Base-by-base conservation (phyloP, 2,797 vertebrate species). In the Amblyraja radiata region DNA sequence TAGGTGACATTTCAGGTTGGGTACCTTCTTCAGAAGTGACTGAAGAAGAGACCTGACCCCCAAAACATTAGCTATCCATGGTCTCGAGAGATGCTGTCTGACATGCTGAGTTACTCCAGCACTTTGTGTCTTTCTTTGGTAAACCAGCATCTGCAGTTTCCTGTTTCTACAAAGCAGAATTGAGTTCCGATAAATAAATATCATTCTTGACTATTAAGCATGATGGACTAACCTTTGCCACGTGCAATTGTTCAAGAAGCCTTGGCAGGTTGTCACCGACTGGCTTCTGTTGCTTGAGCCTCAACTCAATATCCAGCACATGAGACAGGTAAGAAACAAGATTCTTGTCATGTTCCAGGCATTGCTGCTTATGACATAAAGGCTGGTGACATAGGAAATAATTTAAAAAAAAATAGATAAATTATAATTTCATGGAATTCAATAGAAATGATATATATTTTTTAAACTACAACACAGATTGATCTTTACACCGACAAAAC, bases 221-320 rank as follows among this genome's bases (percentile, higher is more conserved):
- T 0, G 46, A 61, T 32, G 36, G 90, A 54, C 95, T 94, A 94
- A 99, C 99, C 98, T 98, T 96, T 0, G 97, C 97, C 94, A 98
- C 98, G 94, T 93, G 96, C 95, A 98, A 97, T 94, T 97, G 95
- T 93, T 98, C 96, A 0, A 97, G 96, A 93, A 98, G 95, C 0
- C 96, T 95, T 16, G 95, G 93, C 93, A 97, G 95, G 91, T 95
- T 96, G 94, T 96, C 95, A 83, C 97, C 97, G 0, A 95, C 94
- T 0, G 96, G 95, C n/a, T 97, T 96, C 94, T 95, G 95, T 36
- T 97, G 97, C 65, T 98, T 98, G 90, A 98, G 96, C 68, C 96
- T 96, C 95, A 99, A 97, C 95, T 99, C 98, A 0, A 97, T 95
- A 32, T 98, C 97, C 93, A 98, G 95, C 65, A 99, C 97, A 95